A percentile compares a stretch with the other conserved stretches of the same genome.
phyloP scores from a whole-genome alignment of 2,797 vertebrate genomes.

The Melanotaenia maccullochi region DNA sequence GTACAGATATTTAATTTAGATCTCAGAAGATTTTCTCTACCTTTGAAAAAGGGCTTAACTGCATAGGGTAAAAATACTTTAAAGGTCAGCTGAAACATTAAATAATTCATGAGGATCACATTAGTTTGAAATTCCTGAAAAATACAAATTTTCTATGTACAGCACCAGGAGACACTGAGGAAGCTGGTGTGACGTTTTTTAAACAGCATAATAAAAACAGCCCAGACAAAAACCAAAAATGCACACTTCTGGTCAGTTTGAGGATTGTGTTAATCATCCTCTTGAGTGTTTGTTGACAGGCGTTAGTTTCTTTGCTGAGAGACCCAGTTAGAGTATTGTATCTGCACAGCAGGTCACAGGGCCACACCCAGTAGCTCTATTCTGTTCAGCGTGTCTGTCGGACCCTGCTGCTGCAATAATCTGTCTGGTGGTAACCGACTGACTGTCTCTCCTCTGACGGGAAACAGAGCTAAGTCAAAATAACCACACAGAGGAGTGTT shows the following conservation, averaged over 20 bases:
- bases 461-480: conserved; percentile 29
- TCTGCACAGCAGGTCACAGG: conserved; percentile 80
- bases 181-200: conserved; percentile 61
- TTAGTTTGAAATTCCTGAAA: too few species aligned
- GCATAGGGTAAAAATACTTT: too few species aligned
- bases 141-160: neutral
- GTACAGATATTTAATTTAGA: too few species aligned
- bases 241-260: conserved; percentile 22
- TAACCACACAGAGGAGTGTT: conserved; percentile 11
- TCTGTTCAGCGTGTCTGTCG: conserved; percentile 52
- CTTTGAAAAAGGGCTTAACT: neutral
- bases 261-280: conserved; percentile 60
- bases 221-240: conserved; percentile 34
- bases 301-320: conserved; percentile 56
- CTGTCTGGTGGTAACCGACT: conserved; percentile 43
- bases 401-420: conserved; percentile 54
- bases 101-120: too few species aligned
- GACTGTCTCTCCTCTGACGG: neutral
- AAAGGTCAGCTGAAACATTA: too few species aligned
- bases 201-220: conserved; percentile 19
- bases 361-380: conserved; percentile 64
- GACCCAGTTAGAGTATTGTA: conserved; percentile 84
- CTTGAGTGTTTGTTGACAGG: conserved; percentile 68
- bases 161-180: conserved; percentile 49
- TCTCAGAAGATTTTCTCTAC: neutral